Base-by-base conservation (phyloP, 1,140 invertebrate genomes). In the Wasmannia auropunctata region DNA sequence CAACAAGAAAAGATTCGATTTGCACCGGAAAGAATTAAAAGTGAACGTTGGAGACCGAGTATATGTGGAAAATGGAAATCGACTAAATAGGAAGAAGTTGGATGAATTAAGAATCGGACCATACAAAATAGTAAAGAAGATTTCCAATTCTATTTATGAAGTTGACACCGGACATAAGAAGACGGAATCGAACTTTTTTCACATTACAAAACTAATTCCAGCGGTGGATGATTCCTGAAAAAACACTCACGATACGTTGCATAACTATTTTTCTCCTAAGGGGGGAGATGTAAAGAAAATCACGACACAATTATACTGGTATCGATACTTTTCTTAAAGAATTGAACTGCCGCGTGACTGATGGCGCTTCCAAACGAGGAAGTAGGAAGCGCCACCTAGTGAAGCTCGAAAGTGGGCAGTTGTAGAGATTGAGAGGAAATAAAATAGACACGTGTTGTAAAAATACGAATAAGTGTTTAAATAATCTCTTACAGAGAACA, bases 1-100 rank as follows among this genome's bases (percentile, higher is more conserved):
- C 62, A 85, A 76, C 60, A 85, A 85, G 65, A 76, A 54, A 46
- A 85, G 54, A 85, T 76, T 75, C 51, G 60, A 86, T 56, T 40
- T 51, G 54, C 63, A 79, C 56, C 51, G 84, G 46, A 86, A 79
- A 58, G 49, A 77, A 16, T 58, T 79, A 54, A 22, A 22, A 28
- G 46, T 86, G 14, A 60, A 86, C 2, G 60, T 40, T 58, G 84
- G 84, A 56, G 84, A 86, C 60, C n/a, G 37, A 75, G 74, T 86
- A 40, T 88, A 90, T 31, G 69, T 91, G 5, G 86, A 91, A 86
- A 91, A 91, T 86, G 87, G 88, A 49, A 90, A 91, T 51, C 49
- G 37, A 69, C 74, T 89, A 46, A 89, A 91, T 54, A 86, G 80
- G 56, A 88, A 79, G 22, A 88, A 87, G 69, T 40, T 91, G 43